Evolutionary conservation across 1,140 invertebrate genomes (phyloP).

Genomic region (Eciton burchellii): DNA sequence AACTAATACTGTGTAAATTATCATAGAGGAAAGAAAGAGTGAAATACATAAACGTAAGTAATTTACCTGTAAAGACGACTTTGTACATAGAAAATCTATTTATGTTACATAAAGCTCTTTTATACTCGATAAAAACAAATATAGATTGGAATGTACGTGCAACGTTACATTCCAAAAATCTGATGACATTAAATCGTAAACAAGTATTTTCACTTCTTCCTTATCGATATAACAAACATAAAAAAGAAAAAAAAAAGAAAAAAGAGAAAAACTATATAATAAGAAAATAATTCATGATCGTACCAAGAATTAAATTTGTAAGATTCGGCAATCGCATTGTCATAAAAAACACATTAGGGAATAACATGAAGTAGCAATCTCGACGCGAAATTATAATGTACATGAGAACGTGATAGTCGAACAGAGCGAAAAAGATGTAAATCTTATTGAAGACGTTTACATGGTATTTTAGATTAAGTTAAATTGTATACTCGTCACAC

Average conservation of each 20-base stretch:
- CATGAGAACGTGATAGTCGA: constrained; percentile 1
- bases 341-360: constrained; percentile 10
- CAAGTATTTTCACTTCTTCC: constrained; percentile 10
- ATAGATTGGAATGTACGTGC: constrained; percentile 20
- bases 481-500: constrained; percentile 21
- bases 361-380: constrained; percentile 15
- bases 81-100: constrained; percentile 58
- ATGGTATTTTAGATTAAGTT: constrained; percentile 46
- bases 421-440: constrained; percentile 32
- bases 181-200: constrained; percentile 14
- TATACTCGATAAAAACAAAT: constrained; percentile 6
- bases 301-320: not conserved
- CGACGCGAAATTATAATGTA: constrained; percentile 18
- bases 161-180: not conserved
- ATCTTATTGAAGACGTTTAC: constrained; percentile 22
- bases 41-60: constrained; percentile 37
- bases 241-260: too few relatives aligned
- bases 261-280: too few relatives aligned
- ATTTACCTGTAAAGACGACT: constrained; percentile 53
- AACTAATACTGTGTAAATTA: constrained; percentile 77
- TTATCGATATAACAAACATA: constrained; percentile 8
- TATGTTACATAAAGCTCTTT: constrained; percentile 56
- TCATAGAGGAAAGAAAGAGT: constrained; percentile 58
- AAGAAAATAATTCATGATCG: constrained; percentile 16
- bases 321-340: constrained; percentile 10